Evolutionary conservation across 2,797 vertebrate genomes (phyloP), one percentile per base, ranked within the genome.

Genomic region (Spatula clypeata): DNA sequence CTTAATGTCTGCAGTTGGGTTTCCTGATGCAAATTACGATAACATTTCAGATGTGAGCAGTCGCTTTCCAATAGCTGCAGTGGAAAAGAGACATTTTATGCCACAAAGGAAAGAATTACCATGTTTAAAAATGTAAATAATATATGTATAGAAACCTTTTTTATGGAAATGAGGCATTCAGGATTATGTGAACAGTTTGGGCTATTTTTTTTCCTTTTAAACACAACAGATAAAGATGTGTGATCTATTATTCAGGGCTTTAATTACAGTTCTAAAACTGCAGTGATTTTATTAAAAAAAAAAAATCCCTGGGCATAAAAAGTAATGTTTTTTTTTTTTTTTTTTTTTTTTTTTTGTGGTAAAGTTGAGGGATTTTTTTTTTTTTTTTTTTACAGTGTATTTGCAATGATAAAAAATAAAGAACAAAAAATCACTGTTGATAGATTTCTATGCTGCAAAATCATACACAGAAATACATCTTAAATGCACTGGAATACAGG

Each of bases 51-150:
- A 96, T 94, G 94, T 85, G 95, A 96, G 94, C 89, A 92, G 95
- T 95, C 85, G 95, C 91, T 97, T 96, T 94, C 97, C 97, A 97
- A 95, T 97, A 98, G 96, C 95, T 97, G 95, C 94, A 45, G 94
- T 96, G 94, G 94, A 91, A 97, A 92, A 88, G 62, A 95, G 94
- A 96, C 74, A 87, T 96, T 96, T 97, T 93, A 84, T 82, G 77
- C 87, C 95, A 97, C 77, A 96, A 97, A 97, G 95, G 89, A 93
- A 97, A 97, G 96, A 96, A 96, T 98, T 97, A 96, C 96, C 92
- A 91, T 89, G 94, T 97, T 97, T 95, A 94, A 97, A 97, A 97
- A 97, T 98, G 97, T 98, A 97, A 98, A 97, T 97, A 98, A 97
- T 97, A 96, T 97, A 97, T 91, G 80, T 97, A 97, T 97, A 96